Evolutionary conservation across 1,140 invertebrate genomes (phyloP).

Genomic region (Heliothis subflexa): DNA sequence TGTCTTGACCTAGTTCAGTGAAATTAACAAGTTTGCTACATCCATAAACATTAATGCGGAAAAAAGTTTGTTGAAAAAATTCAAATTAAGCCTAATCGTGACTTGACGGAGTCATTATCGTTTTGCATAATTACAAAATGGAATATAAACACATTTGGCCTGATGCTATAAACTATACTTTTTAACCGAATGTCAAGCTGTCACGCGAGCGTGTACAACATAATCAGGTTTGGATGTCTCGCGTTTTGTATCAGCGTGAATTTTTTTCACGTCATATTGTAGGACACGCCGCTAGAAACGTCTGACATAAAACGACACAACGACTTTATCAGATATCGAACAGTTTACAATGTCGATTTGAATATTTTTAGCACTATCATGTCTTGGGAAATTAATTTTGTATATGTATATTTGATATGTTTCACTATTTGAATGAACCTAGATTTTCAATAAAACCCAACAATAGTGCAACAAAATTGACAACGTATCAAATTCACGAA

Average conservation of each 20-base stretch:
- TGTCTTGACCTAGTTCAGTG: slow-evolving; percentile 16
- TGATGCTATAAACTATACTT: slow-evolving; percentile 62
- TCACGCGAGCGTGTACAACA: slow-evolving; percentile 72
- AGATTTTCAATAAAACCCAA: slow-evolving; percentile 6
- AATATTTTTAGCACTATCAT: background rate
- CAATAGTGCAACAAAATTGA: slow-evolving; percentile 2
- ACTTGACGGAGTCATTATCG: slow-evolving; percentile 60
- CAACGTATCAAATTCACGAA: slow-evolving; percentile 61
- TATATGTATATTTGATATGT: slow-evolving; percentile 12
- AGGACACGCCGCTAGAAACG: slow-evolving; percentile 1
- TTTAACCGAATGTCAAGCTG: slow-evolving; percentile 68
- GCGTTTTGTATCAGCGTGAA: slow-evolving; percentile 22
- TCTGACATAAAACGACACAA: slow-evolving; percentile 14
- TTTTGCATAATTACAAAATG: slow-evolving; percentile 75
- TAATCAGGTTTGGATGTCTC: slow-evolving; percentile 55
- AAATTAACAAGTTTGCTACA: slow-evolving; percentile 28
- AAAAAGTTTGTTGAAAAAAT: slow-evolving; percentile 53
- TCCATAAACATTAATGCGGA: slow-evolving; percentile 41
- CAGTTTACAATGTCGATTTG: slow-evolving; percentile 29
- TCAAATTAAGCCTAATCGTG: slow-evolving; percentile 62
- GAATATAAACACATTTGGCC: slow-evolving; percentile 68
- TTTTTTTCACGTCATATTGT: slow-evolving; percentile 24
- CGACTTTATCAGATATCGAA: slow-evolving; percentile 8
- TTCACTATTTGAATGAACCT: background rate
- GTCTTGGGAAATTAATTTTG: background rate